Conservation (phyloP, 2,113 vertebrate genomes). For the Rhynchopsitta pachyrhyncha region DNA sequence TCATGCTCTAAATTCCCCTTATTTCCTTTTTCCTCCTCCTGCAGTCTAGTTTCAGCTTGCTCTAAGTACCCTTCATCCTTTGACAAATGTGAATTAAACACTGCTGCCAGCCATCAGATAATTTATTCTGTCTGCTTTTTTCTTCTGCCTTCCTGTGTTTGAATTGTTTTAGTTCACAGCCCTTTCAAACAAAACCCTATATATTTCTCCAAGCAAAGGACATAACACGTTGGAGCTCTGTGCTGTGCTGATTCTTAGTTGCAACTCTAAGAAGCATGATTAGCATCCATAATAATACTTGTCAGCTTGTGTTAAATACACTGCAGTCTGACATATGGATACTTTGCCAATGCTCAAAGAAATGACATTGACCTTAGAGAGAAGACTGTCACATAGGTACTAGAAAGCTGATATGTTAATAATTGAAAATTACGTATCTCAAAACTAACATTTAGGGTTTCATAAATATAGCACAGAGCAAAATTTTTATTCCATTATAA, state of each 20-base stretch:
- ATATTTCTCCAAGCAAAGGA: neutral
- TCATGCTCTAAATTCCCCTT: neutral
- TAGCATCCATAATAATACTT: neutral
- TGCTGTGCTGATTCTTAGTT: neutral
- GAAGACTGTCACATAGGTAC: neutral
- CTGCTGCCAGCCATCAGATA: neutral
- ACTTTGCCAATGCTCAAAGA: neutral
- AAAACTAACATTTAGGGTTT: neutral
- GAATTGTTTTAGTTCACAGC: neutral
- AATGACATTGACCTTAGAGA: neutral
- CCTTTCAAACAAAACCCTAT: accelerated
- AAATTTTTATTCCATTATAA: neutral
- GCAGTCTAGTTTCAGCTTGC: neutral
- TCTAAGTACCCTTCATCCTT: neutral
- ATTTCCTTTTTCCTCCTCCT: neutral
- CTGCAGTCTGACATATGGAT: neutral
- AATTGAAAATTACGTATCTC: neutral
- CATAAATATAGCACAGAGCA: neutral
- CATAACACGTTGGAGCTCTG: accelerated
- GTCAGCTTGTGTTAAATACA: neutral
- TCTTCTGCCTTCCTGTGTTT: neutral
- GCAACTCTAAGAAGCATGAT: neutral
- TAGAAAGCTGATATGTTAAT: neutral
- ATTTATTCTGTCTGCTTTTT: neutral
- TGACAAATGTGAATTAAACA: neutral